phyloP scores from a whole-genome alignment of 2,797 vertebrate genomes.

The Perodicticus potto region DNA sequence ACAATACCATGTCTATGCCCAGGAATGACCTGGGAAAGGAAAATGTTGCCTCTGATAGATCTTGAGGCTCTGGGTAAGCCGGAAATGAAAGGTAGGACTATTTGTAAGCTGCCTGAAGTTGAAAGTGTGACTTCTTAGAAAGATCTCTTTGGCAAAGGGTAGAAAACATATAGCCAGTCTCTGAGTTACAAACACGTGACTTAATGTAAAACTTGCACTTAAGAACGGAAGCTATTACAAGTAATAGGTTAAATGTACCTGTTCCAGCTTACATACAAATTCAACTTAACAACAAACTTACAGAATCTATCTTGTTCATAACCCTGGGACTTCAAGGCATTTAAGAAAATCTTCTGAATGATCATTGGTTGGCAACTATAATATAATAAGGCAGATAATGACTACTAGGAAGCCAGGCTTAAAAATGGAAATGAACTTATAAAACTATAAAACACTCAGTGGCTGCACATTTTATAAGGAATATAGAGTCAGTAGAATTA shows the following conservation, averaged over 20 bases:
- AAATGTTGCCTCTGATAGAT: background rate
- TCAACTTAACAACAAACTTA: too few species aligned
- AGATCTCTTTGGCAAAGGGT: background rate
- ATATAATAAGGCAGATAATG: background rate
- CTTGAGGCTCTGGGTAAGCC: background rate
- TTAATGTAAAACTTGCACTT: too few species aligned
- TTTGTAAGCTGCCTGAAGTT: background rate
- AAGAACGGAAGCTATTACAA: too few species aligned
- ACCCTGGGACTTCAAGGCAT: background rate
- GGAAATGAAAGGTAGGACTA: background rate
- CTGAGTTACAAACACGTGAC: too few species aligned
- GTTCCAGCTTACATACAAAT: too few species aligned
- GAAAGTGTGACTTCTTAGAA: background rate
- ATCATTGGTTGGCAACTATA: background rate
- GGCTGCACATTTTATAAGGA: background rate
- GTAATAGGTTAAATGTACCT: too few species aligned
- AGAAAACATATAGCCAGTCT: background rate
- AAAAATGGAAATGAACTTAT: slow-evolving; percentile 38
- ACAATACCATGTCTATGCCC: background rate
- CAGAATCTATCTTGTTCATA: too few species aligned
- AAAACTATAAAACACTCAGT: background rate
- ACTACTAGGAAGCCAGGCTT: background rate
- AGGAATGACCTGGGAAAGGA: background rate
- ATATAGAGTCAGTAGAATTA: background rate
- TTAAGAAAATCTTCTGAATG: slow-evolving; percentile 28